Evolutionary conservation across 2,113 vertebrate species (phyloP).

Genomic region (Tursiops truncatus): DNA sequence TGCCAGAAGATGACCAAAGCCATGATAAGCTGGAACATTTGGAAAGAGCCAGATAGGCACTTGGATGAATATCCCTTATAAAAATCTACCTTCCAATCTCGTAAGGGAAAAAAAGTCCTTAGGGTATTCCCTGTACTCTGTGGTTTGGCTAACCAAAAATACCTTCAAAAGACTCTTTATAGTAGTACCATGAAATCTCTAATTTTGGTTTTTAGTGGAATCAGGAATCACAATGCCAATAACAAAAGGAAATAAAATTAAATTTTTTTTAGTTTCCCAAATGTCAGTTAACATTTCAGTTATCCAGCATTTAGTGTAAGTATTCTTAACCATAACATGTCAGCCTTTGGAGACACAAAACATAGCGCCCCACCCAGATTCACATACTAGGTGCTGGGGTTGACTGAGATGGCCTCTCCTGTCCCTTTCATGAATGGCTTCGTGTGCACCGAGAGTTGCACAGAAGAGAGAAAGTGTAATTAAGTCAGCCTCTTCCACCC

Average conservation of each 20-base stretch:
- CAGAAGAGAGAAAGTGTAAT: neutral
- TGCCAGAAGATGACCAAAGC: neutral
- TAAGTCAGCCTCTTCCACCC: neutral
- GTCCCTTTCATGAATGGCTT: neutral
- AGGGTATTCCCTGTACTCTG: neutral
- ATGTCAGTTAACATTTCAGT: neutral
- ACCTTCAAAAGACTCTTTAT: neutral
- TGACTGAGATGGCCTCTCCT: neutral
- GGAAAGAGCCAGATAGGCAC: neutral
- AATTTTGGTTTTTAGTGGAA: neutral
- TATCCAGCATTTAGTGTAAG: neutral
- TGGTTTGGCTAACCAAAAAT: constrained; percentile 21
- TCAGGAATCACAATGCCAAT: constrained; percentile 12
- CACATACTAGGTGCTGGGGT: neutral
- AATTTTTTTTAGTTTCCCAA: neutral
- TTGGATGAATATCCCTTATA: neutral
- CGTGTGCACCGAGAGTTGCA: neutral
- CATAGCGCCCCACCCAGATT: neutral
- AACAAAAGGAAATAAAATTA: neutral
- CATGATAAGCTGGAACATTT: neutral
- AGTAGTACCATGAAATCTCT: neutral
- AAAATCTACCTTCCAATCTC: constrained; percentile 30
- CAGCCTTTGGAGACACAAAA: neutral
- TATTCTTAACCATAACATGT: neutral
- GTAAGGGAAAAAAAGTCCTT: neutral